Evolutionary conservation across 2,113 vertebrate species (phyloP).

Genomic region (Electrona antarctica): DNA sequence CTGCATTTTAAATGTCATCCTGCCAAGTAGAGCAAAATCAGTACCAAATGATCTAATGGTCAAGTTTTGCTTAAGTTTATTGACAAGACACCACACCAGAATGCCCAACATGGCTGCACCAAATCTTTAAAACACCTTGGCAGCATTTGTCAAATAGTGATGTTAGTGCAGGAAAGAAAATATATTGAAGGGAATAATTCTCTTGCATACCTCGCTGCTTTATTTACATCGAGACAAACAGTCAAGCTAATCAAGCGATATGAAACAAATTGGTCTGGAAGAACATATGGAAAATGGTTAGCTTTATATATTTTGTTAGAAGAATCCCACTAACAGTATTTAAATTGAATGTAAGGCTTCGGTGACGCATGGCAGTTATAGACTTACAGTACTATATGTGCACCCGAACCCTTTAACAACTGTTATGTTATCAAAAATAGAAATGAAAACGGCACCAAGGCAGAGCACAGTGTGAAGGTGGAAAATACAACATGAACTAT

Average conservation of each 20-base stretch:
- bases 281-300: not conserved
- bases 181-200: not conserved
- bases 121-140: not conserved
- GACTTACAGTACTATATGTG: not conserved
- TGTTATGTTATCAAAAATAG: not conserved
- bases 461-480: not conserved
- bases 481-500: slow-evolving; percentile 12
- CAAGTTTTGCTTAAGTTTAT: slow-evolving; percentile 26
- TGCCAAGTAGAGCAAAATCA: no score
- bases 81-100: not conserved
- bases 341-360: not conserved
- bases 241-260: not conserved
- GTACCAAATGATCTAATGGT: not conserved
- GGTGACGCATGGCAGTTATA: not conserved
- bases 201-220: slow-evolving; percentile 6
- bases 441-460: slow-evolving; percentile 1
- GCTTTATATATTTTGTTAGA: not conserved
- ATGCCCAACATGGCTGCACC: not conserved
- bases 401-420: not conserved
- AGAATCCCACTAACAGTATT: not conserved
- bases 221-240: slow-evolving; percentile 19
- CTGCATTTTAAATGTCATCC: no score
- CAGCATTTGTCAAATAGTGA: not conserved
- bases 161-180: slow-evolving; percentile 17
- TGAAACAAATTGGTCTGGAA: slow-evolving; percentile 11